Conservation (phyloP, 2,888 invertebrate genomes). For the Parelbella ahira region DNA sequence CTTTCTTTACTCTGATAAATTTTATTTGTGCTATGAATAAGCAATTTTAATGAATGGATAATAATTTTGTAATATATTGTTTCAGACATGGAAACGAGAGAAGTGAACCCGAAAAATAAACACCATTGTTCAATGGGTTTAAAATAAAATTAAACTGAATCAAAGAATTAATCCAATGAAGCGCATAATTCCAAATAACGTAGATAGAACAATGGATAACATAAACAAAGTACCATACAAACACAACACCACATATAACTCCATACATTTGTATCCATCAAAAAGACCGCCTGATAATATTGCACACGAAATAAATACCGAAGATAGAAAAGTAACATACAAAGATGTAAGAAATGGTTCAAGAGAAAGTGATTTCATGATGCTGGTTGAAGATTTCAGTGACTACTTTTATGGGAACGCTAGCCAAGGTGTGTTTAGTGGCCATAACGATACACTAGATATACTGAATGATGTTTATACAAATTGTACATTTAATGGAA, state of each 20-base stretch:
- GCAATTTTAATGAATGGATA: not conserved
- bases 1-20: too few relatives aligned
- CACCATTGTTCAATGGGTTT: not conserved
- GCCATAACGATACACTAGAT: conserved; percentile 54
- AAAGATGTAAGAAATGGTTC: conserved; percentile 38
- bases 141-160: conserved; percentile 4
- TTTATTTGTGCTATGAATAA: too few relatives aligned
- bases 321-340: conserved; percentile 21
- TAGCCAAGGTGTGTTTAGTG: conserved; percentile 71
- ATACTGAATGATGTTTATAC: conserved; percentile 61
- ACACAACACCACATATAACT: conserved; percentile 36
- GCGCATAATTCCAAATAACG: conserved; percentile 13
- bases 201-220: conserved; percentile 40
- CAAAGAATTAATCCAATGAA: conserved; percentile 6
- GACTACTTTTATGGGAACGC: conserved; percentile 86
- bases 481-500: conserved; percentile 75
- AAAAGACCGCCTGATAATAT: conserved; percentile 53
- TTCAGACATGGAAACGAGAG: conserved; percentile 25
- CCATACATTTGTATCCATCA: conserved; percentile 43
- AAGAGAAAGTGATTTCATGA: conserved; percentile 76
- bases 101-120: conserved; percentile 1
- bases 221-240: conserved; percentile 38
- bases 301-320: conserved; percentile 28
- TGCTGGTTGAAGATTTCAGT: conserved; percentile 88
- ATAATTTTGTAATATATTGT: conserved; percentile 17